phyloP scores from a whole-genome alignment of 1,140 invertebrate species.

The Apolygus lucorum region DNA sequence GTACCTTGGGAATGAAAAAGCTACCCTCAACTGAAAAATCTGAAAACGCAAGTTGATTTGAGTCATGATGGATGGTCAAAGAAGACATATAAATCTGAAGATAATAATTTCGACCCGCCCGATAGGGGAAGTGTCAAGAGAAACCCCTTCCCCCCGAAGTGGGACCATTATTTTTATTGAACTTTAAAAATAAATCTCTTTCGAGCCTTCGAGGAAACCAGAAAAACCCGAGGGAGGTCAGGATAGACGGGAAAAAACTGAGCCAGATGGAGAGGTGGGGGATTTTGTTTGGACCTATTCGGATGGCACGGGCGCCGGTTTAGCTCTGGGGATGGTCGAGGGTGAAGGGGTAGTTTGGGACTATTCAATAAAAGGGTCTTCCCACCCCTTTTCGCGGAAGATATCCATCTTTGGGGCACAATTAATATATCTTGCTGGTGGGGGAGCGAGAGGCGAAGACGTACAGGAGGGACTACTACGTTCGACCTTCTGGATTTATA shows the following conservation, averaged over 20 bases:
- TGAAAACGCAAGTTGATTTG: too few species aligned
- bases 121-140: background rate
- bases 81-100: background rate
- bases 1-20: too few species aligned
- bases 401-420: conserved; percentile 16
- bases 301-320: too few species aligned
- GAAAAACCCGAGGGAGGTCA: background rate
- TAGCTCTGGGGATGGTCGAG: background rate
- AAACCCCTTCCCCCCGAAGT: background rate
- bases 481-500: background rate
- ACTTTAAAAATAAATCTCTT: background rate
- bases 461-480: too few species aligned
- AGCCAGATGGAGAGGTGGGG: background rate
- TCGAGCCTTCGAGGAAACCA: background rate
- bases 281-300: background rate
- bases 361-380: background rate
- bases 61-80: too few species aligned
- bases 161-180: background rate
- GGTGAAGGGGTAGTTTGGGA: background rate
- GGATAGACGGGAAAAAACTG: background rate
- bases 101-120: background rate
- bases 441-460: too few species aligned
- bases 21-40: too few species aligned
- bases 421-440: conserved; percentile 19
- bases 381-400: conserved; percentile 12